Percentiles rank a stretch among this genome's conserved stretches.
Evolutionary conservation across 2,888 invertebrate species (phyloP).

Genomic region (Liodrosophila aerea): DNA sequence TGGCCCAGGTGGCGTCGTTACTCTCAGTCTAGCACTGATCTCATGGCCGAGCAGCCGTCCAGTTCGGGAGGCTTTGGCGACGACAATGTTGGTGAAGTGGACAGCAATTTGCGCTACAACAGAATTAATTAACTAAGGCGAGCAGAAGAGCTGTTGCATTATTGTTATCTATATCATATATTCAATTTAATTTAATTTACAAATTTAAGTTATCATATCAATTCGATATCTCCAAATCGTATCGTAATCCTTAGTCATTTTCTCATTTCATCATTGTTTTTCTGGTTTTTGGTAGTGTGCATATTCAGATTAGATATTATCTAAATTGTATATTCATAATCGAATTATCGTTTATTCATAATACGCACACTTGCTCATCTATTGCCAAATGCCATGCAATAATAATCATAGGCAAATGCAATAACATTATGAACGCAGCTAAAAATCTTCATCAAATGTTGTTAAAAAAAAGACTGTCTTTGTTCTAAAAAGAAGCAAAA

Average conservation of each 20-base stretch:
- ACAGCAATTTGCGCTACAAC: slow-evolving; percentile 79
- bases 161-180: slow-evolving; percentile 66
- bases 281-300: slow-evolving; percentile 18
- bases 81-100: slow-evolving; percentile 67
- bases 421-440: slow-evolving; percentile 39
- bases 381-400: slow-evolving; percentile 65
- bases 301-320: background rate
- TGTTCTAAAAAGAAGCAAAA: slow-evolving; percentile 58
- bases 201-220: slow-evolving; percentile 30
- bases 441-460: slow-evolving; percentile 41
- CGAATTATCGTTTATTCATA: slow-evolving; percentile 18
- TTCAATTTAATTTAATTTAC: slow-evolving; percentile 57
- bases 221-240: slow-evolving; percentile 30
- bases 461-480: slow-evolving; percentile 73
- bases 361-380: slow-evolving; percentile 64
- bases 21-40: slow-evolving; percentile 72
- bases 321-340: slow-evolving; percentile 3
- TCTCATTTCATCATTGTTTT: too few species aligned
- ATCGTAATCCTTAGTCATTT: slow-evolving; percentile 38
- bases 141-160: slow-evolving; percentile 20
- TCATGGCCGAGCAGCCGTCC: slow-evolving; percentile 70
- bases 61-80: slow-evolving; percentile 38
- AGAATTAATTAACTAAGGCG: slow-evolving; percentile 64
- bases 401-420: slow-evolving; percentile 40
- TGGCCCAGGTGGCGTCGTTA: slow-evolving; percentile 81